A percentile compares a stretch with the other conserved stretches of the same genome.
Conservation (phyloP, 2,113 vertebrate genomes). For the Microcebus griseorufus region DNA sequence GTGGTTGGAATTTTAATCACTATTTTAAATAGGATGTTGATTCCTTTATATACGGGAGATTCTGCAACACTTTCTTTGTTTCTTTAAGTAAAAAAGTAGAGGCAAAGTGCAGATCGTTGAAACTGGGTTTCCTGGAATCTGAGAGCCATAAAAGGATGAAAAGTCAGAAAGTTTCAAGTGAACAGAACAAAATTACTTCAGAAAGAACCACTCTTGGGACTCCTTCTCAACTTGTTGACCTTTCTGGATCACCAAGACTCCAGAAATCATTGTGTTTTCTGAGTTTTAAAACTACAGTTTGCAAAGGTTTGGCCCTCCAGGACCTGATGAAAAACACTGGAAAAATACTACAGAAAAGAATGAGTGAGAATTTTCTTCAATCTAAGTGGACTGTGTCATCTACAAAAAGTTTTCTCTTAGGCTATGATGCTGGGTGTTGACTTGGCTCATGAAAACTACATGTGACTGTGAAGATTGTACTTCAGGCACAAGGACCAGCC, state of each 20-base stretch:
- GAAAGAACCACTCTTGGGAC: not conserved
- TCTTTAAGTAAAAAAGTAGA: slow-evolving; percentile 34
- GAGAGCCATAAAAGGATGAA: not conserved
- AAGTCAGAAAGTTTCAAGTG: slow-evolving; percentile 16
- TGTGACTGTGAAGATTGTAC: not conserved
- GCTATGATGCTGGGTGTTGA: not conserved
- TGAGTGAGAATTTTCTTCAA: not conserved
- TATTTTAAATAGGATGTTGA: not conserved
- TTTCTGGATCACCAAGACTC: not conserved
- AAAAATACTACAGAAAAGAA: not conserved
- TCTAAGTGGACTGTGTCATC: not conserved
- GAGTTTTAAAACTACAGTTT: not conserved
- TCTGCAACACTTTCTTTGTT: slow-evolving; percentile 15
- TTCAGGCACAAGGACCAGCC: not conserved
- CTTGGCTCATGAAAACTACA: not conserved
- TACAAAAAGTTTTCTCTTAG: not conserved
- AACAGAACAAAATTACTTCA: not conserved
- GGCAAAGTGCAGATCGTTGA: not conserved
- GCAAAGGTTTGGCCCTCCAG: not conserved
- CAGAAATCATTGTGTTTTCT: not conserved
- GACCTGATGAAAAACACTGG: not conserved
- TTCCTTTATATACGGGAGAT: not conserved
- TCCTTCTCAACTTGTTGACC: not conserved
- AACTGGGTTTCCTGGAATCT: not conserved
- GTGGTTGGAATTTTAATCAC: not conserved